Base-by-base conservation (phyloP, 2,888 invertebrate species). In the Catocala fraxini region DNA sequence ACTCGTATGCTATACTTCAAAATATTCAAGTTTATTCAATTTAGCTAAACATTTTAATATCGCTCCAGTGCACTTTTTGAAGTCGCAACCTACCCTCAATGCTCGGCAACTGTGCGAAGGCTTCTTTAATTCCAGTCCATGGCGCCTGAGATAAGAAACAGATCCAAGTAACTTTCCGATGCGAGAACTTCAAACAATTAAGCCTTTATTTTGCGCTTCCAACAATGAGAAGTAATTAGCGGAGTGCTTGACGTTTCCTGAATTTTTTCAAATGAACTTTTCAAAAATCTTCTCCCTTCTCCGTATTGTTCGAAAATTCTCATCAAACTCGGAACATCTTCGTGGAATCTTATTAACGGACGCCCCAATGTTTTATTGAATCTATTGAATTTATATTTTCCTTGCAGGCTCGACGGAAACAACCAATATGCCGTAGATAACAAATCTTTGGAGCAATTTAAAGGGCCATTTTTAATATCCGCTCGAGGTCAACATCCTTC, bases 401-500 rank as follows among this genome's bases (percentile, higher is more conserved):
- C 80, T 83, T 80, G 81, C 79, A 82, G 73, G 74, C 73, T 70
- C 68, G 80, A 75, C 85, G 88, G 89, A 89, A 89, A 84, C 80
- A 80, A 81, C 85, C 88, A 88, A 90, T 90, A 87, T 83, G 84
- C 80, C 74, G 71, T 83, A 81, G 87, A 89, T 88, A 87, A 85
- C 84, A 84, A 88, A 90, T 88, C 87, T 87, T 84, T 85, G 79
- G 73, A 84, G 82, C 89, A 89, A 90, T 91, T 90, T 85, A 84
- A 87, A 88, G 87, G 89, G 84, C 84, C 87, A 89, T 89, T 90
- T 92, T 90, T 89, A 89, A 92, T 92, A 91, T 92, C 91, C 93
- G 90, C 77, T 73, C 64, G 87, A 87, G 91, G 89, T 92, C 92
- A 88, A 90, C 83, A 87, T 83, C 87, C 88, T 86, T 84, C 75